A percentile compares a stretch with the other conserved stretches of the same genome.
Evolutionary conservation across 2,888 invertebrate genomes (phyloP).

Genomic region (Hylaea fasciaria): DNA sequence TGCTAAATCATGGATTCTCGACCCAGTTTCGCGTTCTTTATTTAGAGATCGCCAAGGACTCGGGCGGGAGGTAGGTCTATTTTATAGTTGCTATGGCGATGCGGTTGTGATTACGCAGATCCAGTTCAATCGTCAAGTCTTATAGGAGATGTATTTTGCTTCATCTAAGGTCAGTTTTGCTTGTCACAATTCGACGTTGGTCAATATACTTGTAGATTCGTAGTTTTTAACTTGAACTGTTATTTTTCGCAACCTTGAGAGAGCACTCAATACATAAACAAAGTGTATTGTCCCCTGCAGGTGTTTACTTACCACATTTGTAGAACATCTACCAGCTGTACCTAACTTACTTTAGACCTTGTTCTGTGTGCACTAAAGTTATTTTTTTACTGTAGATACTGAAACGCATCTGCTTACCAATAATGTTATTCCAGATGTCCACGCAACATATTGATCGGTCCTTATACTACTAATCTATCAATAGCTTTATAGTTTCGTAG

Average conservation of each 20-base stretch:
- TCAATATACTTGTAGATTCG: conserved; percentile 14
- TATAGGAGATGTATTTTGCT: conserved; percentile 54
- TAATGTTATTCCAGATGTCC: conserved; percentile 15
- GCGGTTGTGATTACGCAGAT: conserved; percentile 53
- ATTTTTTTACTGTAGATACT: conserved; percentile 1
- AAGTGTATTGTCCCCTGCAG: conserved; percentile 18
- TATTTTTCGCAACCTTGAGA: conserved; percentile 27
- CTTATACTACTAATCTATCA: conserved; percentile 5
- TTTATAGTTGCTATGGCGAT: conserved; percentile 67
- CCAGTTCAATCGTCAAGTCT: conserved; percentile 42
- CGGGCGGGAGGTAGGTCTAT: conserved; percentile 60
- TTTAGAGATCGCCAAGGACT: conserved; percentile 62
- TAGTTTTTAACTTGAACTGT: conserved; percentile 26
- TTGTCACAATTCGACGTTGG: not conserved
- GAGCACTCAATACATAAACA: conserved; percentile 18
- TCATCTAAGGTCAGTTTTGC: conserved; percentile 56
- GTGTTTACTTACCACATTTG: conserved; percentile 18
- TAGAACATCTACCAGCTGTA: conserved; percentile 7
- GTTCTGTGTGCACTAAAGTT: conserved; percentile 2
- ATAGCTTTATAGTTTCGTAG: conserved; percentile 10
- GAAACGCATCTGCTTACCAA: conserved; percentile 19
- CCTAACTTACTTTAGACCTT: conserved; percentile 7
- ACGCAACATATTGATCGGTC: conserved; percentile 17
- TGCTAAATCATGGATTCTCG: conserved; percentile 64
- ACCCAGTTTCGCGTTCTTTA: conserved; percentile 69